A percentile compares a stretch with the other conserved stretches of the same genome.
Evolutionary conservation across 2,113 vertebrate species (phyloP).

Genomic region (Oostethus manadensis): DNA sequence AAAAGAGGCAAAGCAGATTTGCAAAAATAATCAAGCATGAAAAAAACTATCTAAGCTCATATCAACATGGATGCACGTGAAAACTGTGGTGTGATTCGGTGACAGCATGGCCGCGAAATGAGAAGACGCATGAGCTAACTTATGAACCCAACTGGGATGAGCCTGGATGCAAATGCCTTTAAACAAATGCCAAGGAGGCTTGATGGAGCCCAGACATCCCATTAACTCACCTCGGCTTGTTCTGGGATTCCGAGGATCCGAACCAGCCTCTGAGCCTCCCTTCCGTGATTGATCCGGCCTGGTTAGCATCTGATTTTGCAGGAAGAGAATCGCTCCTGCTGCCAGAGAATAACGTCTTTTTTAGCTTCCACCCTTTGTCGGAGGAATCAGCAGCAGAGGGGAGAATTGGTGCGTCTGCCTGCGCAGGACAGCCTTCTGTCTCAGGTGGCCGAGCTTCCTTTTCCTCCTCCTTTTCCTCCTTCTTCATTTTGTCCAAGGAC

Average conservation of each 20-base stretch:
- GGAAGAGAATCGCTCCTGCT: conserved; percentile 73
- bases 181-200: conserved; percentile 15
- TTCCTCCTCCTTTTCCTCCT: conserved; percentile 62
- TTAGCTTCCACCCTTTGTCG: conserved; percentile 71
- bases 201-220: conserved; percentile 14
- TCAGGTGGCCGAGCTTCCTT: conserved; percentile 53
- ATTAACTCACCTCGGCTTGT: conserved; percentile 87
- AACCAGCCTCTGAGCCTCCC: conserved; percentile 84
- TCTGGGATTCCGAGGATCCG: conserved; percentile 78
- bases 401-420: conserved; percentile 48
- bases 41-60: conserved; percentile 33
- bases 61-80: conserved; percentile 20
- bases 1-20: conserved; percentile 42
- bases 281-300: conserved; percentile 54
- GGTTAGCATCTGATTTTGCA: conserved; percentile 63
- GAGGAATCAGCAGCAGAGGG: conserved; percentile 25
- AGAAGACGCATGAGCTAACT: conserved; percentile 26
- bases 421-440: conserved; percentile 52
- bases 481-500: conserved; percentile 73
- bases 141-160: conserved; percentile 9
- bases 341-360: conserved; percentile 79
- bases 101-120: conserved; percentile 41
- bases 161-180: conserved; percentile 2
- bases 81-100: conserved; percentile 26
- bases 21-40: conserved; percentile 56